A percentile compares a stretch with the other conserved stretches of the same genome.
Conservation (phyloP, 2,888 invertebrate genomes). For the Eupithecia inturbata region DNA sequence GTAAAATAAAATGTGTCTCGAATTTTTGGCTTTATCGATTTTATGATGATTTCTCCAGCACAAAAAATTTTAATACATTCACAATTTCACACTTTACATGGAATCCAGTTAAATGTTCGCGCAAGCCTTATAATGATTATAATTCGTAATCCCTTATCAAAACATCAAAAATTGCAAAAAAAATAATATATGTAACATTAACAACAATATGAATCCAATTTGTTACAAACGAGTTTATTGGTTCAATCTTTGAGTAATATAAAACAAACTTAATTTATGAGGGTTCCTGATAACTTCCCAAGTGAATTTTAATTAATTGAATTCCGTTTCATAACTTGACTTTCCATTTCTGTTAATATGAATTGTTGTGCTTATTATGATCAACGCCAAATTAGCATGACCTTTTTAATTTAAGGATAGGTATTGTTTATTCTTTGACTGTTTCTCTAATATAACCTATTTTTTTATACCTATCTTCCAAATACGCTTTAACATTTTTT, state of each 20-base stretch:
- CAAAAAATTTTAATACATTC: too few species aligned
- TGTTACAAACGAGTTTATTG: slow-evolving; percentile 24
- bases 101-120: not conserved
- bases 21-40: not conserved
- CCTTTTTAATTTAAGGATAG: not conserved
- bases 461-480: not conserved
- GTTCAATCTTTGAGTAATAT: slow-evolving; percentile 29
- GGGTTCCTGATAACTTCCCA: slow-evolving; percentile 31
- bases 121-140: not conserved
- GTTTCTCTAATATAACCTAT: not conserved
- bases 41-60: too few species aligned
- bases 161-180: not conserved
- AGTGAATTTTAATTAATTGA: slow-evolving; percentile 35
- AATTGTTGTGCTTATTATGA: slow-evolving; percentile 12
- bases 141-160: not conserved
- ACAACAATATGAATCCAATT: slow-evolving; percentile 25
- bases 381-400: not conserved
- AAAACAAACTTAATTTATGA: slow-evolving; percentile 37
- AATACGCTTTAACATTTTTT: not conserved
- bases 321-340: slow-evolving; percentile 29
- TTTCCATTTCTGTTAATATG: slow-evolving; percentile 22
- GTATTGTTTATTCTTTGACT: not conserved
- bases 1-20: not conserved
- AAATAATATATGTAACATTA: not conserved
- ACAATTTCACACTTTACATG: too few species aligned